A percentile compares a stretch with the other conserved stretches of the same genome.
Conservation (phyloP, 2,113 vertebrate genomes). For the Tetrax tetrax region DNA sequence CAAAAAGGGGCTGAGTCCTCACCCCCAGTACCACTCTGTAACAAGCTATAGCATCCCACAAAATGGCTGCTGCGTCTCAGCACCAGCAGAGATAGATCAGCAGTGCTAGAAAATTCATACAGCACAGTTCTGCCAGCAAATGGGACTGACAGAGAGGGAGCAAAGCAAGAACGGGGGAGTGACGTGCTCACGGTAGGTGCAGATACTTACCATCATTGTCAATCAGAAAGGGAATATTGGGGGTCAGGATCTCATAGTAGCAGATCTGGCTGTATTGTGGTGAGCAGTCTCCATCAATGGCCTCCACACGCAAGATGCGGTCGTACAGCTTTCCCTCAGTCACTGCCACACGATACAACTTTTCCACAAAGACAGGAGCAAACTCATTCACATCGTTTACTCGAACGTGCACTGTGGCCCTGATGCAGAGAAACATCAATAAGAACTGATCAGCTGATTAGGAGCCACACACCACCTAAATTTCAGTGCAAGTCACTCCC, state of each 20-base stretch:
- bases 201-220: conserved; percentile 91
- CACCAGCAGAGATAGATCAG: background rate
- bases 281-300: conserved; percentile 94
- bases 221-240: conserved; percentile 94
- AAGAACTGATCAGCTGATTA: background rate
- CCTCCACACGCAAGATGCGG: conserved; percentile 92
- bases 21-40: background rate
- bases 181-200: rapidly evolving
- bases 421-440: conserved; percentile 35
- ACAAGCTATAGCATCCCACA: background rate
- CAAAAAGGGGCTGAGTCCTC: background rate
- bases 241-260: conserved; percentile 98
- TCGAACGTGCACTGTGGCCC: conserved; percentile 94
- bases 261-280: conserved; percentile 99
- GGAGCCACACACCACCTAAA: background rate
- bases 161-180: background rate
- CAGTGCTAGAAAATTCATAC: background rate
- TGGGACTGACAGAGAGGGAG: background rate
- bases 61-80: background rate
- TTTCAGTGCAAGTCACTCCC: background rate
- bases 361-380: conserved; percentile 94
- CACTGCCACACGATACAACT: conserved; percentile 89
- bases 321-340: conserved; percentile 94
- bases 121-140: background rate
- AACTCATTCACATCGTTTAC: conserved; percentile 98